Evolutionary conservation across 2,888 invertebrate genomes (phyloP).

Genomic region (Drosophila acutilabella): DNA sequence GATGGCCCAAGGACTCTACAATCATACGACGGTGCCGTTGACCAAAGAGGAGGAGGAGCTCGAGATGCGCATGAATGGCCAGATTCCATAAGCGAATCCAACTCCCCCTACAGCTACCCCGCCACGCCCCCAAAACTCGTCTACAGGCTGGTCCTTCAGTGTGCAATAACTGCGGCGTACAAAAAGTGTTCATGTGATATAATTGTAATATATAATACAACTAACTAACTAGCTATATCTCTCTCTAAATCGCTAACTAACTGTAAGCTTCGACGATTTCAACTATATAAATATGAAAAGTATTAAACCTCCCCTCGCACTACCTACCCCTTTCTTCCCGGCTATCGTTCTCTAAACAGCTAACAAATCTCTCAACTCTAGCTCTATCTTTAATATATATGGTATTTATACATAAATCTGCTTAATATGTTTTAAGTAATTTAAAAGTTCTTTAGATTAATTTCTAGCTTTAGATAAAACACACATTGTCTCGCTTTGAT

Average conservation of each 20-base stretch:
- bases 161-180: slow-evolving; percentile 73
- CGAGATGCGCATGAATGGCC: slow-evolving; percentile 86
- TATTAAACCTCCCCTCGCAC: slow-evolving; percentile 27
- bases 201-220: slow-evolving; percentile 69
- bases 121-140: not conserved
- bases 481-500: slow-evolving; percentile 54
- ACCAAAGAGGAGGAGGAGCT: slow-evolving; percentile 91
- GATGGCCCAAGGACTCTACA: slow-evolving; percentile 97
- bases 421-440: slow-evolving; percentile 68
- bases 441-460: slow-evolving; percentile 73
- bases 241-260: not conserved
- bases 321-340: not conserved
- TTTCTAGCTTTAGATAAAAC: slow-evolving; percentile 56
- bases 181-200: slow-evolving; percentile 82
- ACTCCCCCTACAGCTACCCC: not conserved
- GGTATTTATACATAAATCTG: slow-evolving; percentile 26
- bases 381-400: slow-evolving; percentile 18
- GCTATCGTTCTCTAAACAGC: slow-evolving; percentile 9
- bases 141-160: slow-evolving; percentile 49
- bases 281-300: slow-evolving; percentile 35
- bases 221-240: not conserved
- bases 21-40: slow-evolving; percentile 92
- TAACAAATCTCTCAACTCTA: slow-evolving; percentile 31
- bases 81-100: slow-evolving; percentile 79
- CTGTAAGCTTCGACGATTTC: slow-evolving; percentile 45